Evolutionary conservation across 2,888 invertebrate genomes (phyloP), one percentile per base, ranked within the genome.

Genomic region (Patella depressa): DNA sequence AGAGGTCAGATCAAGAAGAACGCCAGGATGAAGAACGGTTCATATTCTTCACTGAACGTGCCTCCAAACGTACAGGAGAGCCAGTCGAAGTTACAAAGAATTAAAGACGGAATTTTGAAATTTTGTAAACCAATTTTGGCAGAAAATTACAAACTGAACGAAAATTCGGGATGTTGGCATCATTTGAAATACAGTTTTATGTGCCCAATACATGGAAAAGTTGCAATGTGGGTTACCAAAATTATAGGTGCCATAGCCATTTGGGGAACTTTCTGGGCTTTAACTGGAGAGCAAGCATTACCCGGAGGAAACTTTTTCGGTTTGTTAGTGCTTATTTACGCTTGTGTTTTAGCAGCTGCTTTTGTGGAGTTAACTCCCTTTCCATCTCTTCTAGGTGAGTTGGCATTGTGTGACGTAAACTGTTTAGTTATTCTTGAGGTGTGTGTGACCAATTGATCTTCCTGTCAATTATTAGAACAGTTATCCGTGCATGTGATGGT

Each of bases 291-390:
- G 12, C 19, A 65, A 65, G 65, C 65, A 12, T 24, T 65, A 15
- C 65, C 65, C 1, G 65, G 65, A 14, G 65, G 65, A 19, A 65
- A 65, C 14, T 65, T 65, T 24, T 65, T 65, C 24, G 65, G 65
- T 24, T 65, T 65, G 24, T 65, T 65, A 24, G 24, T 65, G 24
- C 24, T 65, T 11, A 65, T 65, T 1, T 65, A 65, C 24, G 65
- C 19, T 12, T 65, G 65, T 65, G 65, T 65, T 65, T 24, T 65
- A 65, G 65, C 65, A 24, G 65, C 65, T 19, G 65, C 65, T 24
- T 65, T 65, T 15, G 24, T 65, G 19, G 24, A 65, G 19, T 65
- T 65, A 11, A 65, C 65, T 12, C 65, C 65, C 19, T 65, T 65
- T 11, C 65, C 65, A 65, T 24, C 65, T 15, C 24, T 65, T 24